Evolutionary conservation across 2,888 invertebrate genomes (phyloP).

Genomic region (Plagodis dolabraria): DNA sequence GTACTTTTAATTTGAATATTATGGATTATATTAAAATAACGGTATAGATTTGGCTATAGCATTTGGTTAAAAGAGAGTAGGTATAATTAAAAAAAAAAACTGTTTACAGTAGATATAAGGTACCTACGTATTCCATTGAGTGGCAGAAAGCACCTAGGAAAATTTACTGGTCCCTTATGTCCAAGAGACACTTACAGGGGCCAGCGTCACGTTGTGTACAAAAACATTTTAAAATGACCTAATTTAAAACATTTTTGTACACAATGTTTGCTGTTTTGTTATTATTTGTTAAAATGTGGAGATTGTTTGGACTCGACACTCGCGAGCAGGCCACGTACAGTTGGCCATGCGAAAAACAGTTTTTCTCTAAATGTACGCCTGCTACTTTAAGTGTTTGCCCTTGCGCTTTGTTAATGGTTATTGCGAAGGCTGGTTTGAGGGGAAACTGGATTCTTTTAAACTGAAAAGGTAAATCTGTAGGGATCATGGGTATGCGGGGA

Average conservation of each 20-base stretch:
- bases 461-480: conserved; percentile 26
- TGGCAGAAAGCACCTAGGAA: too few relatives aligned
- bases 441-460: conserved; percentile 38
- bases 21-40: too few relatives aligned
- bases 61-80: too few relatives aligned
- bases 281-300: conserved; percentile 11
- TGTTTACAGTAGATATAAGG: too few relatives aligned
- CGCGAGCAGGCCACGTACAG: conserved; percentile 5
- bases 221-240: conserved; percentile 8
- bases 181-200: too few relatives aligned
- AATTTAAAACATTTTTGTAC: conserved; percentile 12
- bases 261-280: conserved; percentile 10
- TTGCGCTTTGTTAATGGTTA: conserved; percentile 22
- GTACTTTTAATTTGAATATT: too few relatives aligned
- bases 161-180: too few relatives aligned
- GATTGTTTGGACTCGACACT: conserved; percentile 1
- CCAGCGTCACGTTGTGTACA: too few relatives aligned
- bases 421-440: conserved; percentile 25
- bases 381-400: conserved; percentile 10
- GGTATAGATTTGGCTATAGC: too few relatives aligned
- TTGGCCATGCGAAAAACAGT: conserved; percentile 6
- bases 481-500: conserved; percentile 39
- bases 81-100: too few relatives aligned
- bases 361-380: conserved; percentile 9
- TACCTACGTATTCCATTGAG: too few relatives aligned